Base-by-base conservation (phyloP, 2,113 vertebrate genomes). In the Mastomys natalensis region DNA sequence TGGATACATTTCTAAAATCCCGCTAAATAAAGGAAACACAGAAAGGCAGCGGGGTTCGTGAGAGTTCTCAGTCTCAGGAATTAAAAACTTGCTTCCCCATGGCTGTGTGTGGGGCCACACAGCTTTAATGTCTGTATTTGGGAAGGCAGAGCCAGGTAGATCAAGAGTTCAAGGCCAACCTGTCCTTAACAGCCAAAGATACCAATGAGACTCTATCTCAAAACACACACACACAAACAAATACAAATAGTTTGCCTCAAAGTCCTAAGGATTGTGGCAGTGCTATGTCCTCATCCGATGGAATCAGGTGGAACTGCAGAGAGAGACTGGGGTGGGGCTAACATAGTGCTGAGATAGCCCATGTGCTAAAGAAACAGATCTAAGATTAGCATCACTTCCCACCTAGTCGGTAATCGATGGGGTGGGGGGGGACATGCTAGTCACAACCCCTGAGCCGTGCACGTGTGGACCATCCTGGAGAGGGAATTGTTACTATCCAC, bases 361-460 rank as follows among this genome's bases (percentile, higher is more conserved):
- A 48, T 0, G 1, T 34, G 40, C 80, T 31, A n/a, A n/a, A 45
- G 7, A 51, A 62, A 7, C 0, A 73, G 64, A 19, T 29, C 19
- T 7, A 26, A 74, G 8, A 29, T 13, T 43, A 5, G 1, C 6
- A 68, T 29, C 24, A 10, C 73, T 4, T 1, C 77, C 66, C 24
- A 13, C 5, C 7, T 37, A 1, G 16, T 19, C 43, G 40, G 48
- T 17, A 15, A 31, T 81, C 80, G 73, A n/a, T 24, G n/a, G n/a
- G 45, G 45, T 48, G 45, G 51, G 51, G 13, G 1, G 53, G 74
- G 16, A 7, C 5, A 1, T 1, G 37, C 24, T 37, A 8, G 26
- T n/a, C 17, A 9, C 8, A 4, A 34, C 21, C 5, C 17, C 40
- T 17, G 86, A 58, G 74, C 34, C 51, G 51, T 19, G 12, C 87